Evolutionary conservation across 2,888 invertebrate genomes (phyloP), one percentile per base, ranked within the genome.

Genomic region (Acanthopleura granulata): DNA sequence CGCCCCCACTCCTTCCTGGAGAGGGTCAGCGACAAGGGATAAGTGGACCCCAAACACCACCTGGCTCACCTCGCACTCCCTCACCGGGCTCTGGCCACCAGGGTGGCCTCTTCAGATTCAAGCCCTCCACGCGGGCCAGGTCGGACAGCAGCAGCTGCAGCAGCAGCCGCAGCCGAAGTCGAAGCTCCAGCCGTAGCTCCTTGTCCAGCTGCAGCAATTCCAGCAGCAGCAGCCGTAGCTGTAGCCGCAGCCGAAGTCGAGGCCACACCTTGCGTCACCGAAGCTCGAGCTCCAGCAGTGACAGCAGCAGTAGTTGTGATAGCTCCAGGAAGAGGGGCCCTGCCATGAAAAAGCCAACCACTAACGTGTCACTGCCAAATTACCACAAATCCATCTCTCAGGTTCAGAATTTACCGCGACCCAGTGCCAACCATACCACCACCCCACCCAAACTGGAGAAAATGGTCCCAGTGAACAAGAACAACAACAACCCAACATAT

Each of bases 121-220:
- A 66, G 16, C 18, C 18, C 22, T 16, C 16, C 16, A 66, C 18
- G 25, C 1, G 25, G 25, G 16, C 9, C 66, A 22, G 66, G 22
- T 66, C 66, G 16, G 15, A 16, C 27, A 66, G 66, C 29, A 66
- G 66, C 25, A 66, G 66, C 29, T 27, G 66, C 25, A 66, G 66
- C 29, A 27, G 25, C 16, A 66, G 66, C 16, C 22, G 66, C 29
- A 66, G 66, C 57, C 22, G 57, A 9, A 57, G 57, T 22, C 57
- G 57, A 6, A 66, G 66, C 66, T 66, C 66, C 1, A 66, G 66
- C 25, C 66, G 66, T 66, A 66, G 66, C 29, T 66, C 66, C 66
- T 22, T 66, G 22, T 66, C 66, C 29, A 66, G 66, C 25, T 27
- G 16, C 16, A 66, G 66, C 14, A 22, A 27, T 16, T 66, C 66